Evolutionary conservation across 2,113 vertebrate genomes (phyloP), one percentile per base, ranked within the genome.

Genomic region (Pteropus alecto): DNA sequence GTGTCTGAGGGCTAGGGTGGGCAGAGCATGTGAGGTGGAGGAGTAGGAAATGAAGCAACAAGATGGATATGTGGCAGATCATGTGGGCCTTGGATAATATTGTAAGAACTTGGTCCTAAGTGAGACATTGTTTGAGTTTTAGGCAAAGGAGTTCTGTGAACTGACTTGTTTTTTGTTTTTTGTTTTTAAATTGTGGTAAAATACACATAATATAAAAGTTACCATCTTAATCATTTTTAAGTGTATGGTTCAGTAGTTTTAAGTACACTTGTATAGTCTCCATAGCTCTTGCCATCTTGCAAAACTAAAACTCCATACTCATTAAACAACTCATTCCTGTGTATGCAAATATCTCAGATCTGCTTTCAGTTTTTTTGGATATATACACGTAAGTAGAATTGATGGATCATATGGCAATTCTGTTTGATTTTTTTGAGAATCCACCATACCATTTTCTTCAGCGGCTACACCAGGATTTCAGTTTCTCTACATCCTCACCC

Each of bases 161-260:
- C 67, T 70, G 28, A n/a, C 10, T 85, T 28, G 15, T 12, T 58
- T 87, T 58, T 46, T 54, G 11, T 65, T 94, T 70, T 90, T 88
- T 68, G 16, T 65, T 92, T 82, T 60, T 33, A 76, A 87, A 77
- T 67, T 14, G 13, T 87, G 63, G 35, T 43, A 81, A 91, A 87
- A n/a, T 79, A n/a, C 46, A 86, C 26, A 30, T 56, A 54, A 68
- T 5, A 3, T 78, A 61, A 93, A 88, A 61, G 58, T 28, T 41
- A 38, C 67, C 38, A 16, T 51, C 41, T 58, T 73, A 5, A 65
- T 56, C 56, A 7, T 73, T 73, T 56, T 63, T 24, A 73, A 68
- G 46, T n/a, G 51, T 71, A 7, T 21, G 63, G 76, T 85, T 65
- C 35, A 54, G 5, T 77, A 73, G 46, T n/a, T 15, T 54, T 82